phyloP scores from a whole-genome alignment of 2,113 vertebrate species.

The Nestor notabilis region DNA sequence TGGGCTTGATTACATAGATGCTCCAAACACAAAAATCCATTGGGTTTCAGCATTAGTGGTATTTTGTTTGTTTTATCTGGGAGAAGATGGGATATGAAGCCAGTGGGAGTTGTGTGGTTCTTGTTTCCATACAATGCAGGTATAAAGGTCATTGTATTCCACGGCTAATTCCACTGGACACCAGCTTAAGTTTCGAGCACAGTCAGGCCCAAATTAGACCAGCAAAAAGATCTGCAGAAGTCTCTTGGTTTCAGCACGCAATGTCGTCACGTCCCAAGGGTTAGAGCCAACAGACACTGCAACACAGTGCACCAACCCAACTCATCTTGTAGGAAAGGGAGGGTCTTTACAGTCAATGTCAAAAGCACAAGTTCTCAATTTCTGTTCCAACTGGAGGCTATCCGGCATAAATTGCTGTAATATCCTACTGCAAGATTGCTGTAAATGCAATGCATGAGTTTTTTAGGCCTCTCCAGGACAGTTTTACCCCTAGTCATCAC shows the following conservation, averaged over 20 bases:
- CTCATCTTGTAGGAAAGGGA: neutral
- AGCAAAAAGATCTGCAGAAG: neutral
- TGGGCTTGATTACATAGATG: neutral
- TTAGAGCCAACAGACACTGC: neutral
- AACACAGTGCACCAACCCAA: neutral
- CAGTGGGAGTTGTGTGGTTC: neutral
- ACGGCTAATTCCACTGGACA: neutral
- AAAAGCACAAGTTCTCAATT: neutral
- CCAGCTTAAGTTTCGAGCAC: neutral
- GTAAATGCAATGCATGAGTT: neutral
- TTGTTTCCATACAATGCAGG: neutral
- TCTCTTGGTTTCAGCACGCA: neutral
- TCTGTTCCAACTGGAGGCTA: neutral
- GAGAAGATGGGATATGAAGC: neutral
- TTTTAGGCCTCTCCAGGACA: neutral
- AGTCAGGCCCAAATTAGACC: neutral
- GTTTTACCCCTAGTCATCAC: neutral
- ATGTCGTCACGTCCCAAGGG: neutral
- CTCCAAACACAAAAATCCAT: neutral
- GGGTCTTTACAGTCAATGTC: neutral
- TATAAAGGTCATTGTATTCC: neutral
- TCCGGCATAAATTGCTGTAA: neutral
- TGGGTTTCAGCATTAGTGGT: neutral
- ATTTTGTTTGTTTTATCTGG: neutral
- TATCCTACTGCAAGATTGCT: neutral